Evolutionary conservation across 2,888 invertebrate species (phyloP).

Genomic region (Apamea sordens): DNA sequence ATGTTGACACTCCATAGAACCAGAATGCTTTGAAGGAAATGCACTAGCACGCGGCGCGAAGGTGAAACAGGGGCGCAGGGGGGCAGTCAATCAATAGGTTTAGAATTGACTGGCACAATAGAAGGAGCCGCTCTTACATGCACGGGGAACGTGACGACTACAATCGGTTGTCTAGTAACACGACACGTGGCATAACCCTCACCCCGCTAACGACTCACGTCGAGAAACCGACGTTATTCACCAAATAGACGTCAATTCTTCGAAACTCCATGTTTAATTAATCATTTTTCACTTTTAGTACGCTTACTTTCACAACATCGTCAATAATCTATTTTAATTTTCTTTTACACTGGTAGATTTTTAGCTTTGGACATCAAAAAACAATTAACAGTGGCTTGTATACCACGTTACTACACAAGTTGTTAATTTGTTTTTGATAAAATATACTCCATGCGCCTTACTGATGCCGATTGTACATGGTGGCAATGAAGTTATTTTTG

Average conservation of each 20-base stretch:
- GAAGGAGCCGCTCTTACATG: conserved; percentile 70
- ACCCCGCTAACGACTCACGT: conserved; percentile 71
- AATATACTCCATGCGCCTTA: not conserved
- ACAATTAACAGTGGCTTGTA: conserved; percentile 8
- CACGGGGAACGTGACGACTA: conserved; percentile 65
- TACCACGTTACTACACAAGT: not conserved
- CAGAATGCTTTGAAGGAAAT: conserved; percentile 76
- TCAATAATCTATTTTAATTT: conserved; percentile 19
- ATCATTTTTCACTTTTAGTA: conserved; percentile 38
- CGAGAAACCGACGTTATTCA: conserved; percentile 63
- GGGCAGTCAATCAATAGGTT: conserved; percentile 83
- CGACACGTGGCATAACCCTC: conserved; percentile 72
- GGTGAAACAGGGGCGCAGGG: conserved; percentile 67
- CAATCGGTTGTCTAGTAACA: conserved; percentile 68
- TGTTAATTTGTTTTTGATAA: conserved; percentile 12
- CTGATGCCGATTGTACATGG: conserved; percentile 17
- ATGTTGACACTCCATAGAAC: conserved; percentile 58
- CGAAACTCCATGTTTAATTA: conserved; percentile 44
- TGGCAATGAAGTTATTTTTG: conserved; percentile 9
- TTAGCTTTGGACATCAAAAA: not conserved
- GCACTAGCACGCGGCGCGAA: conserved; percentile 71
- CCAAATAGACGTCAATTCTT: conserved; percentile 46
- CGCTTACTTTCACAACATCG: not conserved
- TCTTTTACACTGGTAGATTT: not conserved
- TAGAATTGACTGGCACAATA: conserved; percentile 73